Percentiles rank a stretch among this genome's conserved stretches.
phyloP scores from a whole-genome alignment of 2,113 vertebrate species.

The Hemiprocne comata region DNA sequence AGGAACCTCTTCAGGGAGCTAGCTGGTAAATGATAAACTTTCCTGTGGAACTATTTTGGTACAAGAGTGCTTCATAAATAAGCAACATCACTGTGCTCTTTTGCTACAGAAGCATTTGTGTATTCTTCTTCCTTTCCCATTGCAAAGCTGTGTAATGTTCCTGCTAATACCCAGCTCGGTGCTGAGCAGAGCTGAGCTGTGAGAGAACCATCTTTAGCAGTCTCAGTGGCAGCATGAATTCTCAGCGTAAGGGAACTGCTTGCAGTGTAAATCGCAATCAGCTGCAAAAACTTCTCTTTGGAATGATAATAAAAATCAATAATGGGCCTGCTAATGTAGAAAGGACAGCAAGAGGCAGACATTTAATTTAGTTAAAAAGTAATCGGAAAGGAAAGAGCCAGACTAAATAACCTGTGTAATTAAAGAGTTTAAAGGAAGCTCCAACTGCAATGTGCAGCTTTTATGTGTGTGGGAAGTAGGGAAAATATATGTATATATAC shows the following conservation, averaged over 20 bases:
- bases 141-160: background rate
- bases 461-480: constrained; percentile 30
- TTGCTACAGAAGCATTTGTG: background rate
- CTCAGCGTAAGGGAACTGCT: constrained; percentile 12
- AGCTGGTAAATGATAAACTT: background rate
- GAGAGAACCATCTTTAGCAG: background rate
- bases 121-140: background rate
- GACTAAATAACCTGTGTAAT: constrained; percentile 71
- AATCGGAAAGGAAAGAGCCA: constrained; percentile 33
- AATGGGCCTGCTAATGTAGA: constrained; percentile 53
- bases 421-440: constrained; percentile 63
- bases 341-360: constrained; percentile 56
- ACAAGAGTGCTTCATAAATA: background rate
- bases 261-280: constrained; percentile 23
- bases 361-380: constrained; percentile 62
- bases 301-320: constrained; percentile 67
- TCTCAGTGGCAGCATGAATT: constrained; percentile 12
- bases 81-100: background rate
- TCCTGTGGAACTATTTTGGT: background rate
- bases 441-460: constrained; percentile 31
- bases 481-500: constrained; percentile 41
- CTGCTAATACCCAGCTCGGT: background rate
- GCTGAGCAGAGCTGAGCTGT: background rate
- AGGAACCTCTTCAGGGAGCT: background rate
- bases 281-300: constrained; percentile 36